Conservation (phyloP, 2,797 vertebrate genomes). For the Diceros bicornis region DNA sequence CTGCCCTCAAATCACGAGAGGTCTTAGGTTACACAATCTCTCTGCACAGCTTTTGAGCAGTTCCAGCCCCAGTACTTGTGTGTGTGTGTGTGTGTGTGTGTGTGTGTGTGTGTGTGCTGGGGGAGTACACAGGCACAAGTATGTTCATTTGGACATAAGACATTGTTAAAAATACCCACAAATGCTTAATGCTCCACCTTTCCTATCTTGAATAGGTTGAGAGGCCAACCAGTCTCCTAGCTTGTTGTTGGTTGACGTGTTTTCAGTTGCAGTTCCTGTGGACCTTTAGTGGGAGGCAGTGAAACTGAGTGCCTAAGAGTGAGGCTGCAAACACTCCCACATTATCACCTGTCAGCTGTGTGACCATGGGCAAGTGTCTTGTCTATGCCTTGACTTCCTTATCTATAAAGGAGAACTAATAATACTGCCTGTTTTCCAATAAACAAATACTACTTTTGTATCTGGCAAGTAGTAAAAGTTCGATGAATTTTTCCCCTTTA, state of each 20-base stretch:
- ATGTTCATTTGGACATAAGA: not conserved
- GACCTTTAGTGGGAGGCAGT: not conserved
- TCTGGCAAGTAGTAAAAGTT: not conserved
- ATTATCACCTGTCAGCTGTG: not conserved
- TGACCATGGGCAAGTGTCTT: not conserved
- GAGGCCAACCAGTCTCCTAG: not conserved
- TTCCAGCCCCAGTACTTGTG: accelerated
- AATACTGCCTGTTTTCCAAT: not conserved
- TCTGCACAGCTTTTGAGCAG: not conserved
- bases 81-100: not conserved
- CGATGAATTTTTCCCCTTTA: not conserved
- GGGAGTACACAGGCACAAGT: not conserved
- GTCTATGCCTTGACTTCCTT: not conserved
- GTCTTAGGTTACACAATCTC: not conserved
- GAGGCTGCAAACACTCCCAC: not conserved
- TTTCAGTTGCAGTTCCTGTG: not conserved
- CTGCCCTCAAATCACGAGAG: not conserved
- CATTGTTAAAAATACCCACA: not conserved
- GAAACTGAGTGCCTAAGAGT: not conserved
- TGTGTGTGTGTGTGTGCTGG: not conserved
- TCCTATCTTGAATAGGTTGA: not conserved
- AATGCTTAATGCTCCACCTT: not conserved
- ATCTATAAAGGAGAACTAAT: not conserved
- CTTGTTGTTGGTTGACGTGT: not conserved
- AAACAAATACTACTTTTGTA: not conserved